A percentile compares a stretch with the other conserved stretches of the same genome.
These are phyloP conservation scores for Sakesphorus luctuosus DNA, from an alignment of 2,113 vertebrate genomes.

Conservation along the genomic window DNA sequence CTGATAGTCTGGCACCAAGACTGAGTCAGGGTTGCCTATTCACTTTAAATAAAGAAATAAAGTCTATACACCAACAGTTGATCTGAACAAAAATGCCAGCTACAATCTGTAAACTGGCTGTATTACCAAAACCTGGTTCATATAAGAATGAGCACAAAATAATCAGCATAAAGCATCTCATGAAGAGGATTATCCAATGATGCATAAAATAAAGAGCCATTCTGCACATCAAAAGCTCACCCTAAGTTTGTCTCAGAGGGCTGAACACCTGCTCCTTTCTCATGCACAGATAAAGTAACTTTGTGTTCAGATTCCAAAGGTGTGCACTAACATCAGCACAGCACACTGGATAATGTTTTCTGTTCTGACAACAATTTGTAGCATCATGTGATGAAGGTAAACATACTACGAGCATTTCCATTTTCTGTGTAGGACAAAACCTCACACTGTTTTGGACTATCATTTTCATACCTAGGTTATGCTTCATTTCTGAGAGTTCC, in stretches of 20 bases:
- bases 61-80: neutral
- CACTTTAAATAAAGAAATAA: neutral
- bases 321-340: neutral
- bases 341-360: neutral
- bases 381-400: neutral
- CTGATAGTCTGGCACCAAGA: neutral
- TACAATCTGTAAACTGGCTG: neutral
- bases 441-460: neutral
- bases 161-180: neutral
- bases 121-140: neutral
- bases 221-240: neutral
- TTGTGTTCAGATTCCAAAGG: neutral
- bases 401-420: neutral
- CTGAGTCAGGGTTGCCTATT: neutral
- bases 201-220: neutral
- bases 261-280: neutral
- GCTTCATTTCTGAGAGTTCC: slow-evolving; percentile 96
- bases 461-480: slow-evolving; percentile 87
- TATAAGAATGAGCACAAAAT: neutral
- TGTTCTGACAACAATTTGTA: neutral
- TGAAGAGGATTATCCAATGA: neutral
- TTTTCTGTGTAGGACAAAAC: neutral
- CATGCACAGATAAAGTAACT: neutral
- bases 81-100: neutral
- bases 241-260: neutral